Conservation (phyloP, 2,797 vertebrate genomes). For the Podargus strigoides region DNA sequence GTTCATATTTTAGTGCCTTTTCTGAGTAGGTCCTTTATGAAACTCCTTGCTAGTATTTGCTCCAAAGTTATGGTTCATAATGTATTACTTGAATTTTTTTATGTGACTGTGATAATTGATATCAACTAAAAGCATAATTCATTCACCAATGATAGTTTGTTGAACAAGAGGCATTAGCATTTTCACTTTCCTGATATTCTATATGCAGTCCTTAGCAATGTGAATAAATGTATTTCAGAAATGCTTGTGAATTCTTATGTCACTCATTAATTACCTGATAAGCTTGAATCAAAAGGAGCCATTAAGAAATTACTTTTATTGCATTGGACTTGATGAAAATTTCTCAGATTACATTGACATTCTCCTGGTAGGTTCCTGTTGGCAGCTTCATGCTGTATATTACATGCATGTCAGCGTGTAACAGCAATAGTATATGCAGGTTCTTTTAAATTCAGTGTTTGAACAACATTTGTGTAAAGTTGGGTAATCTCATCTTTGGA, state of each 20-base stretch:
- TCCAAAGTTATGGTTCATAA: neutral
- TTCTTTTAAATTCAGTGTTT: neutral
- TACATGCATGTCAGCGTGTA: neutral
- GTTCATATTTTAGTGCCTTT: neutral
- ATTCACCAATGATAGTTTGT: neutral
- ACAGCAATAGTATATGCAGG: neutral
- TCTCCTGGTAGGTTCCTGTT: neutral
- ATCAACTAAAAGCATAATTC: neutral
- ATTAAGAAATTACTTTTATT: neutral
- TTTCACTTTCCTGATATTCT: neutral
- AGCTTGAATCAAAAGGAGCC: neutral
- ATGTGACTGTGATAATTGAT: neutral
- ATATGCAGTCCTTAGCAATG: neutral
- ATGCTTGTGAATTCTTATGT: neutral
- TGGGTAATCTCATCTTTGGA: neutral
- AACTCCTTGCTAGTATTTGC: neutral
- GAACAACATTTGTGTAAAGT: neutral
- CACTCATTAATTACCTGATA: neutral
- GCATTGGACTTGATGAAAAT: neutral
- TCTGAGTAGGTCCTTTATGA: neutral
- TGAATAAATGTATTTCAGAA: neutral
- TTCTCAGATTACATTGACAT: neutral
- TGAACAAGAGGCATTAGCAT: neutral
- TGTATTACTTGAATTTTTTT: neutral
- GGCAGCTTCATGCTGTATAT: neutral